Percentiles rank a stretch among this genome's conserved stretches.
Evolutionary conservation across 2,797 vertebrate genomes (phyloP).

Genomic region (Parauchenoglanis ngamensis): DNA sequence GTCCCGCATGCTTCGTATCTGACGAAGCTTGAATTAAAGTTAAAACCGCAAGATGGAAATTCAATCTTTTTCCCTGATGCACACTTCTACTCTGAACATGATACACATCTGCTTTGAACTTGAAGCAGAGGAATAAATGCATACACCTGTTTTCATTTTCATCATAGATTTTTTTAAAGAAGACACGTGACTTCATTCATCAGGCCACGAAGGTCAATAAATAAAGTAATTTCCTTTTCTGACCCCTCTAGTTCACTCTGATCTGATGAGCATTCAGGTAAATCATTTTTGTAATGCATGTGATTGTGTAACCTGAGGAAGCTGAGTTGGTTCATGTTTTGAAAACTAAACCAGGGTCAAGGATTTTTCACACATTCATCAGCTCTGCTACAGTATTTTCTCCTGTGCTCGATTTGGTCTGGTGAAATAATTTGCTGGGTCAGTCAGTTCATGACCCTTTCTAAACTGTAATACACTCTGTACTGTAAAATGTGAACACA

Average conservation of each 20-base stretch:
- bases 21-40: background rate
- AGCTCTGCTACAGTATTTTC: background rate
- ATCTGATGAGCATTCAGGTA: background rate
- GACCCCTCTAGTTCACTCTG: background rate
- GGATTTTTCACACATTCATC: background rate
- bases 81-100: background rate
- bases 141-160: background rate
- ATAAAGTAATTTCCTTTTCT: background rate
- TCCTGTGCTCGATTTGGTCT: background rate
- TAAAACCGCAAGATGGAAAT: background rate
- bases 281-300: background rate
- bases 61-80: background rate
- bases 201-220: background rate
- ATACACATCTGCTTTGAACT: background rate
- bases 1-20: background rate
- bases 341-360: background rate
- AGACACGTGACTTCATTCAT: background rate
- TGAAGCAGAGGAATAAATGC: background rate
- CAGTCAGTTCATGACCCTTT: too few relatives aligned
- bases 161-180: background rate
- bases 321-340: background rate
- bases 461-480: background rate
- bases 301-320: background rate
- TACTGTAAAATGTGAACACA: background rate
- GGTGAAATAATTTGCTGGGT: background rate